These are phyloP conservation scores for Epinotia demarniana DNA, from an alignment of 2,888 invertebrate species.

Conservation along the genomic window DNA sequence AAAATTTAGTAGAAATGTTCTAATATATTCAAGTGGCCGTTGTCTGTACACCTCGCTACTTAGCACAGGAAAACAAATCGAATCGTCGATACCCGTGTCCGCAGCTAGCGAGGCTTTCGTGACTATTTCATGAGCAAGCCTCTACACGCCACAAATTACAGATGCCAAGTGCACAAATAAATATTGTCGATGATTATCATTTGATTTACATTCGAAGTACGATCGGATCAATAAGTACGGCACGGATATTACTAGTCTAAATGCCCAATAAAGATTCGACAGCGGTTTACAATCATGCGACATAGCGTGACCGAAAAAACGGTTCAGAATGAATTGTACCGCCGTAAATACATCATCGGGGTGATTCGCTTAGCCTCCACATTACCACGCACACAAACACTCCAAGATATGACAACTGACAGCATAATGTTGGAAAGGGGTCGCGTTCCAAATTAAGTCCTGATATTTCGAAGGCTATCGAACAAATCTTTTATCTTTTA, in stretches of 20 bases:
- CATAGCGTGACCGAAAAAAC: slow-evolving; percentile 83
- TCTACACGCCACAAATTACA: slow-evolving; percentile 51
- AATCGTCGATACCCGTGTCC: slow-evolving; percentile 45
- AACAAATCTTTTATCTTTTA: slow-evolving; percentile 25
- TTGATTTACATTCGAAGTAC: slow-evolving; percentile 60
- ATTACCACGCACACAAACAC: slow-evolving; percentile 55
- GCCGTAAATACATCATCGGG: slow-evolving; percentile 79
- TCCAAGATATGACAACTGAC: slow-evolving; percentile 52
- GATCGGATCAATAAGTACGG: slow-evolving; percentile 63
- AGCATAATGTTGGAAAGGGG: slow-evolving; percentile 30
- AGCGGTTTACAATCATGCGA: slow-evolving; percentile 78
- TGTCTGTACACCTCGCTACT: slow-evolving; percentile 69
- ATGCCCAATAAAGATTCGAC: slow-evolving; percentile 78
- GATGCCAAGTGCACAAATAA: slow-evolving; percentile 65
- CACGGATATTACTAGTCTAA: slow-evolving; percentile 69
- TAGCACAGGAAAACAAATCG: slow-evolving; percentile 59
- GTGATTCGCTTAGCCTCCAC: slow-evolving; percentile 71
- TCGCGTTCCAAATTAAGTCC: slow-evolving; percentile 20
- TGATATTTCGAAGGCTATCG: slow-evolving; percentile 33
- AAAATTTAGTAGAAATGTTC: slow-evolving; percentile 84
- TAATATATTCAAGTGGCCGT: slow-evolving; percentile 82
- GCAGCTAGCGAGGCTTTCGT: slow-evolving; percentile 39
- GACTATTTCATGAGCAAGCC: slow-evolving; percentile 42
- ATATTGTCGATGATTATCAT: slow-evolving; percentile 66
- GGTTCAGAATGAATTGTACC: slow-evolving; percentile 76